phyloP scores from a whole-genome alignment of 2,888 invertebrate genomes.

The Rapana venosa region DNA sequence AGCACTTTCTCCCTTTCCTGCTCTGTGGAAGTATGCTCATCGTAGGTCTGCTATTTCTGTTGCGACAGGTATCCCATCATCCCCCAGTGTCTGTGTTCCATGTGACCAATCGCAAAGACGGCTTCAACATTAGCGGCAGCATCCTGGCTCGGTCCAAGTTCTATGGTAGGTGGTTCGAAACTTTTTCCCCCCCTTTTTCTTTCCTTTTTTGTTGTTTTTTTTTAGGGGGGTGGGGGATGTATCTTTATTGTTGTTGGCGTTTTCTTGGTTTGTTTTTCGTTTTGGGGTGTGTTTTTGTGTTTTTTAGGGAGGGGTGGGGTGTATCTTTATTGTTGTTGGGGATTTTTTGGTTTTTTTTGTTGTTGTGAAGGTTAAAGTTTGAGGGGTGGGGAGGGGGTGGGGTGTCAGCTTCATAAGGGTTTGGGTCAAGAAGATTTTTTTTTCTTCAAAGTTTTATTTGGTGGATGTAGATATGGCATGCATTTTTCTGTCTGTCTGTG shows the following conservation, averaged over 20 bases:
- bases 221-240: background rate
- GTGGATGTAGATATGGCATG: too few species aligned
- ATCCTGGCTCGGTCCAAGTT: constrained; percentile 96
- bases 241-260: background rate
- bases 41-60: too few species aligned
- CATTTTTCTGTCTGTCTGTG: too few species aligned
- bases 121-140: constrained; percentile 93
- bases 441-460: too few species aligned
- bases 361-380: too few species aligned
- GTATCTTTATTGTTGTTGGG: too few species aligned
- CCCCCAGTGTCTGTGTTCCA: constrained; percentile 96
- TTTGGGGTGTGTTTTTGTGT: background rate
- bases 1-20: too few species aligned
- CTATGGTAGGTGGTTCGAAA: constrained; percentile 84
- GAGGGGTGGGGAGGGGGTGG: too few species aligned
- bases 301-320: background rate
- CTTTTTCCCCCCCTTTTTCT: background rate
- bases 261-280: background rate
- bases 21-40: too few species aligned
- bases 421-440: too few species aligned
- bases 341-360: too few species aligned
- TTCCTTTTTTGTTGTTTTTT: background rate
- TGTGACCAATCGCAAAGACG: constrained; percentile 94
- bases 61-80: constrained; percentile 89
- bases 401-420: too few species aligned